Base-by-base conservation (phyloP, 2,797 vertebrate genomes). In the Acanthurus leucopareius region DNA sequence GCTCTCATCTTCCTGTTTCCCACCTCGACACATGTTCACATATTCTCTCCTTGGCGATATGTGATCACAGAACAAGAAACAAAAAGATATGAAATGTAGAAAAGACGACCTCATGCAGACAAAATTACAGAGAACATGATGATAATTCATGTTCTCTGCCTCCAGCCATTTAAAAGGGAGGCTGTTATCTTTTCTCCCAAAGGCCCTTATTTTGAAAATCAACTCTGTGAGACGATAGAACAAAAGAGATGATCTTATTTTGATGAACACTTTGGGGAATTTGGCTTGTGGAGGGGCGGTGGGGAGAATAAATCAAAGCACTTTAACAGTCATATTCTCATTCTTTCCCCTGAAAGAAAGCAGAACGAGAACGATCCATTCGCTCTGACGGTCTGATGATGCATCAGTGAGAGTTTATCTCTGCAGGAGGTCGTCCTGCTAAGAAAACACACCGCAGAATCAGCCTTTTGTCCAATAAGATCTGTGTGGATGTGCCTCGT, bases 231-330 rank as follows among this genome's bases (percentile, higher is more conserved):
- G 71, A 32, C 0, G 10, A 53, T 0, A 74, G 64, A 77, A 67
- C 78, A 84, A 81, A 81, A 32, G 72, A 47, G 6, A 60, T 52
- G 10, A 53, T 75, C 6, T 56, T 73, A 69, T 69, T 73, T 65
- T 69, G 49, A 75, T 68, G 58, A 64, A 65, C 13, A 20, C 75
- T 64, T 70, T 17, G 32, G 79, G 62, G 58, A 68, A 53, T 78
- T 28, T 59, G 10, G 16, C 42, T 38, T 2, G 2, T 45, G 69
- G 56, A 14, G 32, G 28, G 28, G 28, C 2, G 28, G 28, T 28
- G 2, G 28, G n/a, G n/a, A 65, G 16, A 53, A 56, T n/a, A 22
- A 35, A 65, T 68, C 62, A 68, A 60, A 78, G 62, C 38, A 2
- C 35, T 32, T 20, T 35, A 28, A 16, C 53, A 35, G 47, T 67